These are phyloP conservation scores for Tadarida brasiliensis DNA, from an alignment of 2,797 vertebrate species.

Conservation along the genomic window DNA sequence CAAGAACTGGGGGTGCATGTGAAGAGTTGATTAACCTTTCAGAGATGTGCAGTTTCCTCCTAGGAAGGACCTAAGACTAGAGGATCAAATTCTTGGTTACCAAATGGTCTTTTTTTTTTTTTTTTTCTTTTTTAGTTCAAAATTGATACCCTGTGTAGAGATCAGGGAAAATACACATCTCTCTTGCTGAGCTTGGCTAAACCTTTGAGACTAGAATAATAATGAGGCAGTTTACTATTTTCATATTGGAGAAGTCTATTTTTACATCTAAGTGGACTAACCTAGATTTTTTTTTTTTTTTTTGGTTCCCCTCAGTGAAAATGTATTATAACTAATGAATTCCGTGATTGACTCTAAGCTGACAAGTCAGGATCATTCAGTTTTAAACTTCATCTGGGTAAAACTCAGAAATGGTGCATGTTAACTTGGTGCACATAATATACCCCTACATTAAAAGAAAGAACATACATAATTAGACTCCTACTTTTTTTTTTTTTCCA, in stretches of 20 bases:
- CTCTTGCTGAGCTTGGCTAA: slow-evolving; percentile 42
- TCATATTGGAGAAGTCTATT: slow-evolving; percentile 55
- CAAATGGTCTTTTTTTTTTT: neutral
- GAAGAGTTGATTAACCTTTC: slow-evolving; percentile 18
- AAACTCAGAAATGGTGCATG: slow-evolving; percentile 56
- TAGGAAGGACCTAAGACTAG: neutral
- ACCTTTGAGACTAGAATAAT: slow-evolving; percentile 40
- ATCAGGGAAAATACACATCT: slow-evolving; percentile 27
- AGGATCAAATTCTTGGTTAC: slow-evolving; percentile 23
- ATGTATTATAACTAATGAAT: slow-evolving; percentile 24
- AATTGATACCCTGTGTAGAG: neutral
- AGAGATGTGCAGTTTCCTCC: neutral
- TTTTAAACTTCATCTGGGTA: slow-evolving; percentile 60
- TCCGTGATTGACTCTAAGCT: slow-evolving; percentile 22
- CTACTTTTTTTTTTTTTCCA: slow-evolving; percentile 5
- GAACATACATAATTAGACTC: slow-evolving; percentile 64
- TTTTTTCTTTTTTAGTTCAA: neutral
- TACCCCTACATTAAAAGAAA: slow-evolving; percentile 53
- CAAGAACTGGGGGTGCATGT: neutral
- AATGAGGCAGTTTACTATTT: slow-evolving; percentile 55
- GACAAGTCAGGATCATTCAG: slow-evolving; percentile 55
- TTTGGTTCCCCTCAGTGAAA: neutral
- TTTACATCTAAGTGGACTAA: slow-evolving; percentile 72
- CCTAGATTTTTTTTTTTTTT: slow-evolving; percentile 31
- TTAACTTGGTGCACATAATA: slow-evolving; percentile 50